Evolutionary conservation across 37 sponge, comb jelly and placozoan genomes (phyloP), one percentile per base, ranked within the genome.

Genomic region (Diacarnus erythraeanus): DNA sequence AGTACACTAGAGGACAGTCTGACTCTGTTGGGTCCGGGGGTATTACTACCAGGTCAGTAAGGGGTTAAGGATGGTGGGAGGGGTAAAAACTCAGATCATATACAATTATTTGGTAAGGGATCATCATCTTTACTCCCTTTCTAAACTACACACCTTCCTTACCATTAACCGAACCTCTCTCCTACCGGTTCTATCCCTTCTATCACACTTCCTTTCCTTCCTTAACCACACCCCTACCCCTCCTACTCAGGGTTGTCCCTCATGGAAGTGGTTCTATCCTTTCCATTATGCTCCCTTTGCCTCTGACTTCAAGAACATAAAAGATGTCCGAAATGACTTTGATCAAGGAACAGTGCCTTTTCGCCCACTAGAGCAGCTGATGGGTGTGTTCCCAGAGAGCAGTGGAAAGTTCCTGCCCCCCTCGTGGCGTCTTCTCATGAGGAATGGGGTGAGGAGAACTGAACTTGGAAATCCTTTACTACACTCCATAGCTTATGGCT

Each of bases 241-340:
- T 61, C 34, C 64, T 6, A 30, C 56, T 18, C 85, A 98, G 88
- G 99, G 99, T 3, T 99, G 99, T 60, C 91, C 96, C 15, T 92
- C 91, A 4, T 99, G 99, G 99, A 99, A 99, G 63, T 99, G 99
- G 99, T 99, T 84, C 91, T 99, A 91, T 51, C 95, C 96, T 0
- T 99, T 88, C 83, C 99, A 99, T 77, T 99, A 99, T 65, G 99
- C 99, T 71, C 99, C 99, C 0, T 99, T 99, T 91, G 99, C 99
- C 38, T 99, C 99, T 6, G 99, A 99, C 82, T 99, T 99, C 81
- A 75, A 44, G 37, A 44, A 89, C 82, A 90, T 99, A 38, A 67
- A 77, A 0, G 42, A 91, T 0, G 64, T 98, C 35, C 42, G 77
- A 0, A 88, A 87, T 59, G 80, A 77, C 60, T 97, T 97, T 72